These are phyloP conservation scores for Odontocolon sp. DNA, from an alignment of 2,888 invertebrate genomes.

Conservation along the genomic window DNA sequence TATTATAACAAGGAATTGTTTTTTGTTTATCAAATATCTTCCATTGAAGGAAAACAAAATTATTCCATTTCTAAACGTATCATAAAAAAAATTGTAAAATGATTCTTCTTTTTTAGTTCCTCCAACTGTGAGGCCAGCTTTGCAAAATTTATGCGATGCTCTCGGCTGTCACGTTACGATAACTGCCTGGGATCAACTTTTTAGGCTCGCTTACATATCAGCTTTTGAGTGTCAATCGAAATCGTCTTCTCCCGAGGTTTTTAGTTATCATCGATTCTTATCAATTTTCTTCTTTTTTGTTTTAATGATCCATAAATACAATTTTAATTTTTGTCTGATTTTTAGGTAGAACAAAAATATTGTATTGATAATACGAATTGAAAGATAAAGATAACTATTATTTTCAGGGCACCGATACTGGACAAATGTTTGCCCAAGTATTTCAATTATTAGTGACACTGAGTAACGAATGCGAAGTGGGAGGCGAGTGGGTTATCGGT, in stretches of 20 bases:
- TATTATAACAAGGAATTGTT: too few species aligned
- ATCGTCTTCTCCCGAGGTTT: constrained; percentile 70
- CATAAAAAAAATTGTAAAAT: constrained; percentile 21
- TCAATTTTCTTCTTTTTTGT: too few species aligned
- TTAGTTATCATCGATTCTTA: background rate
- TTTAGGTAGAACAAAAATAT: background rate
- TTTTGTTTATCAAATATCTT: background rate
- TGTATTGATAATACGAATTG: background rate
- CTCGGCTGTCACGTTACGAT: constrained; percentile 89
- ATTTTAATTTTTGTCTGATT: too few species aligned
- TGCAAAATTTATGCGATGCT: constrained; percentile 89
- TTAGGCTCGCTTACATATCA: constrained; percentile 82
- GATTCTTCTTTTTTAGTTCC: constrained; percentile 81
- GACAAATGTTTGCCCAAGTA: constrained; percentile 85
- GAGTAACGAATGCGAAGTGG: constrained; percentile 89
- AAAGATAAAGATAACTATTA: background rate
- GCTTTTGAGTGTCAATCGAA: constrained; percentile 78
- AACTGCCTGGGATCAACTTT: constrained; percentile 91
- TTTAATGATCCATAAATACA: too few species aligned
- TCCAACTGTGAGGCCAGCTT: constrained; percentile 86
- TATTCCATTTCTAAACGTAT: constrained; percentile 51
- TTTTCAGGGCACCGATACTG: constrained; percentile 83
- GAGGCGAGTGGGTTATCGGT: constrained; percentile 87
- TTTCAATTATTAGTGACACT: constrained; percentile 87
- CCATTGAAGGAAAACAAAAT: constrained; percentile 1